Conservation (phyloP, 2,797 vertebrate genomes). For the Sandelia bainsii region DNA sequence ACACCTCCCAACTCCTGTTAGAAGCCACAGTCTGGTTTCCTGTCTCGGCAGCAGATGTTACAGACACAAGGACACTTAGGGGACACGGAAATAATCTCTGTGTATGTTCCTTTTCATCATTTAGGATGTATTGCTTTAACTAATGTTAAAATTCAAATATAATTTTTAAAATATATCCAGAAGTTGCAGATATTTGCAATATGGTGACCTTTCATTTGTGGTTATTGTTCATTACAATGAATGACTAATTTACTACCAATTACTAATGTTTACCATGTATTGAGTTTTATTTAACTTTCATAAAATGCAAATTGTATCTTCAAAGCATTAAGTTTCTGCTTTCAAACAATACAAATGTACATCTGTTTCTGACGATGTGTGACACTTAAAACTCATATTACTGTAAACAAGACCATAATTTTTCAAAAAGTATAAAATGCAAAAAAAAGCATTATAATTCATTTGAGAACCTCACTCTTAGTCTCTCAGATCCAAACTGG, state of each 20-base stretch:
- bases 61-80: constrained; percentile 52
- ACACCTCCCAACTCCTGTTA: constrained; percentile 17
- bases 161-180: not conserved
- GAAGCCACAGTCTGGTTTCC: constrained; percentile 19
- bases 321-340: too few relatives aligned
- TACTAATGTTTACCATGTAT: not conserved
- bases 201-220: not conserved
- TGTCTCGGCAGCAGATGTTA: constrained; percentile 58
- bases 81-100: constrained; percentile 31
- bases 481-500: too few relatives aligned
- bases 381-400: not conserved
- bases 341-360: not conserved
- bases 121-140: constrained; percentile 35
- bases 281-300: too few relatives aligned
- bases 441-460: too few relatives aligned
- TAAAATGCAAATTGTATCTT: too few relatives aligned
- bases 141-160: constrained; percentile 74
- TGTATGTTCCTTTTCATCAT: constrained; percentile 7
- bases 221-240: not conserved
- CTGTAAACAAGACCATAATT: not conserved
- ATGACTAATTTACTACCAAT: not conserved
- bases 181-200: not conserved
- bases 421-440: too few relatives aligned
- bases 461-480: too few relatives aligned
- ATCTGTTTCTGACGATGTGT: not conserved